Evolutionary conservation across 2,888 invertebrate species (phyloP), one percentile per base, ranked within the genome.

Genomic region (Coremacera marginata): DNA sequence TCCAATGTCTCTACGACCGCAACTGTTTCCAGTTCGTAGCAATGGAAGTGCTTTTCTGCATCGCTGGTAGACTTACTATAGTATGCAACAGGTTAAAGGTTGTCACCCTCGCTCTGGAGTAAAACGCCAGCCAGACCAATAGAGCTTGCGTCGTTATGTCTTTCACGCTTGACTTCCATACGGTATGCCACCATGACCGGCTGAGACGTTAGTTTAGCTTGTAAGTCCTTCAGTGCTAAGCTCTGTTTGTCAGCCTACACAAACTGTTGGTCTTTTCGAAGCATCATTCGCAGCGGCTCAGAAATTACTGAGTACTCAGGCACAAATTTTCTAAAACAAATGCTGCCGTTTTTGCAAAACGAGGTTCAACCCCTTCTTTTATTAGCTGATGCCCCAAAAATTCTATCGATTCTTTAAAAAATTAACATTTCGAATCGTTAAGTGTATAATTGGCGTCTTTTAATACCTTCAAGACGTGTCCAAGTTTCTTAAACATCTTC

Each of bases 1-100:
- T 80, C 55, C 0, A 78, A 75, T 0, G 75, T n/a, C 51, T 79
- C 80, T 0, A 80, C 80, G 0, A 79, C 78, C 0, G 79, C 79
- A n/a, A 81, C 19, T 1, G 79, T 63, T 25, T 82, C 79, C n/a
- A n/a, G n/a, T n/a, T n/a, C n/a, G n/a, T n/a, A n/a, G n/a, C n/a
- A n/a, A n/a, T n/a, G n/a, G n/a, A n/a, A n/a, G n/a, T n/a, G n/a
- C n/a, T n/a, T n/a, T n/a, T n/a, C n/a, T n/a, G n/a, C n/a, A n/a
- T n/a, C n/a, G n/a, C n/a, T n/a, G n/a, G n/a, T n/a, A n/a, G n/a
- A n/a, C n/a, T n/a, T 31, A 31, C 31, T 31, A 31, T 31, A 31
- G 31, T 31, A 31, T 31, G 31, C 31, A 31, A 31, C 5, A 31
- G 31, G 31, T 31, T 31, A 4, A 4, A 31, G 7, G 7, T 8